These are phyloP conservation scores for Chaenodraco wilsoni DNA, from an alignment of 2,797 vertebrate species.

Conservation along the genomic window DNA sequence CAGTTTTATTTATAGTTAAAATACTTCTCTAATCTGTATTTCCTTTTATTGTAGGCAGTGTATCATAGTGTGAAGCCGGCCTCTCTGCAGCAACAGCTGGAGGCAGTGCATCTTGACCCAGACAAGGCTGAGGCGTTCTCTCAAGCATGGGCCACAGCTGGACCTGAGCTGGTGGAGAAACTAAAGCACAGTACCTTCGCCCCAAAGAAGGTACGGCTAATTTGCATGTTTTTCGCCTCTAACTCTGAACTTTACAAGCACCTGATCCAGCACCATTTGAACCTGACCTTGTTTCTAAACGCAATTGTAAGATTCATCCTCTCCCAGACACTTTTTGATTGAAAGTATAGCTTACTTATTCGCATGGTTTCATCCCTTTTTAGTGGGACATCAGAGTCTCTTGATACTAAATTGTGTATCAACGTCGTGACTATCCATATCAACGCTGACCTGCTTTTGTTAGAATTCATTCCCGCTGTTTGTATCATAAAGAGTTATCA, in stretches of 20 bases:
- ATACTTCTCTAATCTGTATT: background rate
- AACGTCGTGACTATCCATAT: background rate
- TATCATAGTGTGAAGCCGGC: constrained; percentile 93
- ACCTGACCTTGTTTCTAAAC: background rate
- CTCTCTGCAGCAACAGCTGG: constrained; percentile 90
- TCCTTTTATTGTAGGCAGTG: constrained; percentile 83
- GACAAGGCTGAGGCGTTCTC: constrained; percentile 91
- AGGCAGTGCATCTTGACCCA: constrained; percentile 84
- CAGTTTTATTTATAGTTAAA: background rate
- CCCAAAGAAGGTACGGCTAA: constrained; percentile 89
- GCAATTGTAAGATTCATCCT: background rate
- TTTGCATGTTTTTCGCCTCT: background rate
- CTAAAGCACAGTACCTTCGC: constrained; percentile 90
- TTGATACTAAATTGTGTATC: constrained; percentile 13
- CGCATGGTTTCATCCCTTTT: background rate
- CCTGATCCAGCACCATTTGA: background rate
- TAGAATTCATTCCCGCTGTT: constrained; percentile 14
- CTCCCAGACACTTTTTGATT: background rate
- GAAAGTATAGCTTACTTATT: background rate
- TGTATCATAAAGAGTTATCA: constrained; percentile 15
- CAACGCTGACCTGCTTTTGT: constrained; percentile 32
- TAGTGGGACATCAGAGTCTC: background rate
- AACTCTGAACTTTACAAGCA: background rate
- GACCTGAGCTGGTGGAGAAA: constrained; percentile 91
- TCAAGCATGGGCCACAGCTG: constrained; percentile 86